Conservation (phyloP, 2,888 invertebrate genomes). For the Eupithecia tripunctaria region DNA sequence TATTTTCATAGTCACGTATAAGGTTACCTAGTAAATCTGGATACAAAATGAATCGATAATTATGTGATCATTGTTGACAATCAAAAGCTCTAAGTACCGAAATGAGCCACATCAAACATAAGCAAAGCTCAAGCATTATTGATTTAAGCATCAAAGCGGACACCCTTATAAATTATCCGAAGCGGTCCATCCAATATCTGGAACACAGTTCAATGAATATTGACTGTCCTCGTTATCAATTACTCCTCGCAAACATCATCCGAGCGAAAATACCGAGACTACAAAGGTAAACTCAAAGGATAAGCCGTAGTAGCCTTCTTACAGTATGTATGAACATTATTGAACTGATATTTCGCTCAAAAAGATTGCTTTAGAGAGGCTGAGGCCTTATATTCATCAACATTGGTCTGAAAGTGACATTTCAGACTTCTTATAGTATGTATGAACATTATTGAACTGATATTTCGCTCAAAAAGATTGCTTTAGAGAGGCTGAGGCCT, state of each 20-base stretch:
- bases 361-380: background rate
- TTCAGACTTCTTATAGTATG: background rate
- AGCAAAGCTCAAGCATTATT: background rate
- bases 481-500: background rate
- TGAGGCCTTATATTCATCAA: background rate
- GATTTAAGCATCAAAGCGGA: background rate
- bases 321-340: background rate
- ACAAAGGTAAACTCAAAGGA: conserved; percentile 19
- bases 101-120: background rate
- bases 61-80: background rate
- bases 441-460: background rate
- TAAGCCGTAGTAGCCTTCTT: background rate
- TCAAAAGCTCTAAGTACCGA: background rate
- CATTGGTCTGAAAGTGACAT: background rate
- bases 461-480: background rate
- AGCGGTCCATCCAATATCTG: conserved; percentile 8
- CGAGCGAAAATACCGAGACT: conserved; percentile 36
- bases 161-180: background rate
- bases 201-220: conserved; percentile 30
- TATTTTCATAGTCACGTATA: too few species aligned
- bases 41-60: background rate
- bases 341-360: background rate
- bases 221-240: conserved; percentile 33
- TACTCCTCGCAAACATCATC: conserved; percentile 27
- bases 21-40: too few species aligned